A percentile compares a stretch with the other conserved stretches of the same genome.
These are phyloP conservation scores for Thrips palmi DNA, from an alignment of 1,140 invertebrate species.

Conservation along the genomic window DNA sequence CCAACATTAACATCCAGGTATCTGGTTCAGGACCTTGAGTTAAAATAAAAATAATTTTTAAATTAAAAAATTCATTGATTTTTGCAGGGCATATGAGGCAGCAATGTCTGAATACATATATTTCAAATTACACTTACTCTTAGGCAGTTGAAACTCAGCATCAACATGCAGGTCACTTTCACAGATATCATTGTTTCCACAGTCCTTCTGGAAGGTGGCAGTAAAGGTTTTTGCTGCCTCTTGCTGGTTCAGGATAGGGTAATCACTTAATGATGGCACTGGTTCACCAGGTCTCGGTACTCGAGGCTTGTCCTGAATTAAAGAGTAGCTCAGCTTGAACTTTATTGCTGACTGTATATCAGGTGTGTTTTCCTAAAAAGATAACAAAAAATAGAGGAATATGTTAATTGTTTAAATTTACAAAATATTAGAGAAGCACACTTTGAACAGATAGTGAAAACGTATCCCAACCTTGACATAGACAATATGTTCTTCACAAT, in stretches of 20 bases:
- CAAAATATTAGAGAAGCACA: constrained; percentile 12
- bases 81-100: no score
- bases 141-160: constrained; percentile 40
- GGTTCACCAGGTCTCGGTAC: constrained; percentile 30
- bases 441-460: background rate
- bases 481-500: constrained; percentile 53
- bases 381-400: constrained; percentile 5
- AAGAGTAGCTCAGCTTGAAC: constrained; percentile 66
- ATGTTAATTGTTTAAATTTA: constrained; percentile 11
- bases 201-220: constrained; percentile 83
- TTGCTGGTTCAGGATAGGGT: constrained; percentile 77
- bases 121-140: background rate
- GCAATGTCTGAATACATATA: no score
- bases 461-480: constrained; percentile 44
- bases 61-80: no score
- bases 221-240: constrained; percentile 63
- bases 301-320: constrained; percentile 47
- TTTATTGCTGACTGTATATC: constrained; percentile 72
- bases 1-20: constrained; percentile 36
- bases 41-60: constrained; percentile 7
- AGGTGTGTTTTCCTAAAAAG: constrained; percentile 45
- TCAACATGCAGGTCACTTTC: constrained; percentile 61
- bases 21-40: background rate
- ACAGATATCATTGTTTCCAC: constrained; percentile 75
- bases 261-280: constrained; percentile 52